phyloP scores from a whole-genome alignment of 1,140 invertebrate species.

The Drosophila repletoides region DNA sequence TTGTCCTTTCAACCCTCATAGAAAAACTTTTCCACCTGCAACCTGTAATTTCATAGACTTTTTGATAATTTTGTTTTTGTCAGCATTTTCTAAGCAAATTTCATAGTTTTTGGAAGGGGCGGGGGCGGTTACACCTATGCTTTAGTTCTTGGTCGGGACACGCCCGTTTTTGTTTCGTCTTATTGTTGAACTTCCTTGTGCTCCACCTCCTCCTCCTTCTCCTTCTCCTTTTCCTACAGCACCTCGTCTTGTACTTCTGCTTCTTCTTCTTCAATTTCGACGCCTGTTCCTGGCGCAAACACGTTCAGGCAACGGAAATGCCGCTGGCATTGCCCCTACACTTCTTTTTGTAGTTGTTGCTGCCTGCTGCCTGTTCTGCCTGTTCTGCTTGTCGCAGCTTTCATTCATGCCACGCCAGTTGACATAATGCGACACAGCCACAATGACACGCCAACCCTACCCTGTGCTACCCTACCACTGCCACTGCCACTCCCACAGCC shows the following conservation, averaged over 20 bases:
- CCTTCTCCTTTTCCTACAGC: background rate
- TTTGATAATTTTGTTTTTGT: conserved; percentile 14
- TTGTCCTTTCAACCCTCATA: no score
- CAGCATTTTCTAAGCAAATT: conserved; percentile 1
- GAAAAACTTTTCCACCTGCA: no score
- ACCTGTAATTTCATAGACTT: background rate
- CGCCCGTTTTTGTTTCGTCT: no score
- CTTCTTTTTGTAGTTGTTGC: conserved; percentile 34
- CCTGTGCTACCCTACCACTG: background rate
- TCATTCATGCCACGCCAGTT: conserved; percentile 69
- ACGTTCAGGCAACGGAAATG: conserved; percentile 39
- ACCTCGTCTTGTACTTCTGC: no score
- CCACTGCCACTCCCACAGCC: background rate
- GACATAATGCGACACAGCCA: conserved; percentile 68
- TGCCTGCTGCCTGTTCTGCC: conserved; percentile 13
- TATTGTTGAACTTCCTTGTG: no score
- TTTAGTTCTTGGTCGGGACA: conserved; percentile 1
- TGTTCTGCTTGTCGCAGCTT: conserved; percentile 50
- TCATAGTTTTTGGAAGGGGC: no score
- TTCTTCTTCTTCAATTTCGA: background rate
- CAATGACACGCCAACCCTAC: conserved; percentile 10
- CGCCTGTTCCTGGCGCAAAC: conserved; percentile 18
- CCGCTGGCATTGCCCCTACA: conserved; percentile 28
- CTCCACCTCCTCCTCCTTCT: no score
- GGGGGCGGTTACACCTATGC: conserved; percentile 8